phyloP scores from a whole-genome alignment of 2,113 vertebrate genomes.

The Rhinolophus sinicus region DNA sequence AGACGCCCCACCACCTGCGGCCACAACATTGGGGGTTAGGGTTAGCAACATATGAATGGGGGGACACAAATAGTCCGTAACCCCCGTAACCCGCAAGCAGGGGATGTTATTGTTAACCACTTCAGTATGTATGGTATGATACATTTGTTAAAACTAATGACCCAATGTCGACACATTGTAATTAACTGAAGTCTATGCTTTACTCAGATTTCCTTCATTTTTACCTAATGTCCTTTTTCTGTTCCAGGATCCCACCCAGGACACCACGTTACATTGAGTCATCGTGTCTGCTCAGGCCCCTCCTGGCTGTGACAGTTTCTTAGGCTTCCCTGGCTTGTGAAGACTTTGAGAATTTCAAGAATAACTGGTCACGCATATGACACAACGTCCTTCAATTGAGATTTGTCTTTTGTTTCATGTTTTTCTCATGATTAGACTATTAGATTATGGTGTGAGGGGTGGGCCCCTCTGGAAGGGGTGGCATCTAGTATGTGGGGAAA shows the following conservation, averaged over 20 bases:
- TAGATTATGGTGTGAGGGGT: background rate
- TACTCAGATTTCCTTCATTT: background rate
- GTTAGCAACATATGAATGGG: no score
- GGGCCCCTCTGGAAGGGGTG: background rate
- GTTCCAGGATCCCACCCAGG: background rate
- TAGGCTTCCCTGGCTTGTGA: background rate
- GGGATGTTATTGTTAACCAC: no score
- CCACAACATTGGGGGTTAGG: background rate
- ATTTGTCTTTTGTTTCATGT: background rate
- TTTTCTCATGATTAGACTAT: background rate
- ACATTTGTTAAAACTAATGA: background rate
- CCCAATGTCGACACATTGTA: background rate
- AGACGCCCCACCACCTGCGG: background rate
- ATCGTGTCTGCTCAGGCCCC: background rate
- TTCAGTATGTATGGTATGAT: no score
- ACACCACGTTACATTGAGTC: background rate
- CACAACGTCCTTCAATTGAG: background rate
- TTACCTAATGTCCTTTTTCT: background rate
- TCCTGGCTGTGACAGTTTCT: background rate
- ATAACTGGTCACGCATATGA: background rate
- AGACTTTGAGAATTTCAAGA: background rate
- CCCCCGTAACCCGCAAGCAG: background rate
- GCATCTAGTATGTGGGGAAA: background rate
- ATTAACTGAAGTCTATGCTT: background rate
- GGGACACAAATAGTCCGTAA: background rate